These are phyloP conservation scores for Monopis laevigella DNA, from an alignment of 2,888 invertebrate genomes.

Conservation along the genomic window DNA sequence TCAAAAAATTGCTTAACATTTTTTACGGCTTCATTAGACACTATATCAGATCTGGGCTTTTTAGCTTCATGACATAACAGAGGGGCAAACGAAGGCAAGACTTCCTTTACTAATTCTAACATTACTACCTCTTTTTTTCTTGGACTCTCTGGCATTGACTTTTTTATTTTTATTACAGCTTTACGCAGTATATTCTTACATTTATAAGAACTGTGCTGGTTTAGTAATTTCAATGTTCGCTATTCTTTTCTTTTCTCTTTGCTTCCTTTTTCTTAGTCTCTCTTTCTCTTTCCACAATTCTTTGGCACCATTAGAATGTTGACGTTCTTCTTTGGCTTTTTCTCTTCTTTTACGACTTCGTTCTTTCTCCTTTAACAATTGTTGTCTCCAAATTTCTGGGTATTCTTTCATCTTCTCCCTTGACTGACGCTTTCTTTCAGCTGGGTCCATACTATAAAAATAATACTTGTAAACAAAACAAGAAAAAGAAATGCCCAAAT, in stretches of 20 bases:
- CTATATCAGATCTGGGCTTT: neutral
- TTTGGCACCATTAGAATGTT: neutral
- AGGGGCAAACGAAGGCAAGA: neutral
- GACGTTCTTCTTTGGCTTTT: neutral
- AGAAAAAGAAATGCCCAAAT: too few relatives aligned
- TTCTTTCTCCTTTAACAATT: conserved; percentile 3
- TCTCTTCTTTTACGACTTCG: conserved; percentile 1
- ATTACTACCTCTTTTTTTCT: conserved; percentile 1
- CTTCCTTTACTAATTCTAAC: neutral
- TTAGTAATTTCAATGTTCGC: too few relatives aligned
- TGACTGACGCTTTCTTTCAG: conserved; percentile 2
- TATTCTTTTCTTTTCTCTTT: neutral
- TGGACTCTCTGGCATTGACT: conserved; percentile 6
- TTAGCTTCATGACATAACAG: neutral
- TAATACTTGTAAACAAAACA: too few relatives aligned
- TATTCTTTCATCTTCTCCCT: conserved; percentile 4
- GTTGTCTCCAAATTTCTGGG: neutral
- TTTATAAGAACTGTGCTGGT: neutral
- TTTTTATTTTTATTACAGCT: neutral
- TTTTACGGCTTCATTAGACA: neutral
- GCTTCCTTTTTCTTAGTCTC: neutral
- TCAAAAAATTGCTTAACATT: neutral
- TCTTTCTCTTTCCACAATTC: neutral
- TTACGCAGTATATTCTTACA: neutral
- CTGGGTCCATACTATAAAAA: too few relatives aligned